Base-by-base conservation (phyloP, 2,888 invertebrate genomes). In the Timandra comae region DNA sequence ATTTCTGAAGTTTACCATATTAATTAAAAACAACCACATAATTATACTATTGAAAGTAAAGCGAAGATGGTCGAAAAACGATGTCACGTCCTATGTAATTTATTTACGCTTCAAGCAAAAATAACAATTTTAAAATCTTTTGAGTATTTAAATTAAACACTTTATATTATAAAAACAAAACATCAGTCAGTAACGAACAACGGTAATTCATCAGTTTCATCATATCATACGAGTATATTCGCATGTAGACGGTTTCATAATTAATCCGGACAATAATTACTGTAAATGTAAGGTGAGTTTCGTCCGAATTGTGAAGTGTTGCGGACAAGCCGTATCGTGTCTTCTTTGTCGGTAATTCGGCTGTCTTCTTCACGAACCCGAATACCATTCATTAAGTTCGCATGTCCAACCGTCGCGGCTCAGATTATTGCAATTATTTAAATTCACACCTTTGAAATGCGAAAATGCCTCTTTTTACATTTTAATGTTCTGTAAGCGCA, bases 381-480 rank as follows among this genome's bases (percentile, higher is more conserved):
- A 44, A 47, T 33, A 47, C 32, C 53, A 49, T 50, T 56, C 62
- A 67, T 24, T 24, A 24, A 24, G 64, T 69, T 81, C 60, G 81
- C 84, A 78, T 84, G 84, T 78, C 72, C 61, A 63, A 71, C 70
- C 58, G 66, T 65, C 68, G 59, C 42, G 3, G 3, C 6, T 51
- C 46, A 63, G 75, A 84, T 84, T 82, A 84, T 84, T 84, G 82
- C 84, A 84, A 85, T 85, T 84, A 84, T 85, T 85, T 84, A 85
- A 84, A 85, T 84, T 85, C 84, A 82, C 85, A 84, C 85, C 84
- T 85, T 79, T 70, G 76, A 65, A 75, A 74, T 56, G 61, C 68
- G 72, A 80, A 82, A 84, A 82, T 77, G 66, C 68, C 71, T 73
- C 73, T 77, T 82, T 80, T 80, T 74, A 72, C 61, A 72, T 74